Conservation (phyloP, 2,113 vertebrate species). For the Formicarius rufipectus region DNA sequence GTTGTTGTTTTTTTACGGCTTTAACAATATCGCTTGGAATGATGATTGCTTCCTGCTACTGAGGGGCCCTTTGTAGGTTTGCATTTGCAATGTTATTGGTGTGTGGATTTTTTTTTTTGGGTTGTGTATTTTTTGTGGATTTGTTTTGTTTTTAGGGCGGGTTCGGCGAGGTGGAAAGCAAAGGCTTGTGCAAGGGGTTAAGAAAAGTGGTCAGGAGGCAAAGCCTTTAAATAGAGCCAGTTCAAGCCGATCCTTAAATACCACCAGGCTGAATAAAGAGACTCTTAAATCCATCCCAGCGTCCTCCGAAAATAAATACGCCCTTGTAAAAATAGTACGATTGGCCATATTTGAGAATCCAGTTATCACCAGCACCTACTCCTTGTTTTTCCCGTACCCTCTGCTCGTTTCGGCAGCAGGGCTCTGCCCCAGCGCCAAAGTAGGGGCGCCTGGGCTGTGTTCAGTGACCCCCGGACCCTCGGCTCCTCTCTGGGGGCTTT, state of each 20-base stretch:
- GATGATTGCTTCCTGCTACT: conserved; percentile 1
- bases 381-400: not conserved
- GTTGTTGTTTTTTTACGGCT: not conserved
- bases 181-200: conserved; percentile 38
- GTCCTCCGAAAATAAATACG: conserved; percentile 45
- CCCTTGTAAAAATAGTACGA: conserved; percentile 38
- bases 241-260: conserved; percentile 25
- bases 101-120: not conserved
- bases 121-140: not conserved
- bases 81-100: not conserved
- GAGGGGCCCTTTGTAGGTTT: not conserved
- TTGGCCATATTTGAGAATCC: conserved; percentile 16
- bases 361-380: not conserved
- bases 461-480: not conserved
- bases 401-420: not conserved
- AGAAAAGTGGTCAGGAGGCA: conserved; percentile 25
- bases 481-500: not conserved
- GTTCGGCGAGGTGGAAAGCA: not conserved
- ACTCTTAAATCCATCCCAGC: conserved; percentile 7
- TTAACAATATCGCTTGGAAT: not conserved
- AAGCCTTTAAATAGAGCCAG: conserved; percentile 45
- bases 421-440: not conserved
- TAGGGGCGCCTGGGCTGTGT: not conserved
- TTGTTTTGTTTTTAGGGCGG: not conserved
- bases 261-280: conserved; percentile 7